Conservation (phyloP, 1,140 invertebrate species). For the Heterodera carotae region DNA sequence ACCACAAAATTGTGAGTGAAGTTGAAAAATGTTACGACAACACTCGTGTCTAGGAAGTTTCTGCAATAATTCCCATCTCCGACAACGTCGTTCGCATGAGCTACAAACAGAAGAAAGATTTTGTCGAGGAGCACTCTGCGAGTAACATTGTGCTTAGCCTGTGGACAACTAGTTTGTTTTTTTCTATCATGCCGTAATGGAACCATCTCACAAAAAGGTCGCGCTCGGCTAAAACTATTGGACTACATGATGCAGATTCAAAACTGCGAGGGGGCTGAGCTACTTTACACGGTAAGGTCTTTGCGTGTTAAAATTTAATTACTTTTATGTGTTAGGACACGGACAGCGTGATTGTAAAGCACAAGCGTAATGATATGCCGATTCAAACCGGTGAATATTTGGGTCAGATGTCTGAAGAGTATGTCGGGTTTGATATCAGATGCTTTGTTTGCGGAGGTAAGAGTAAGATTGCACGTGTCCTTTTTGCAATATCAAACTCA, state of each 20-base stretch:
- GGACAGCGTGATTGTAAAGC: not conserved
- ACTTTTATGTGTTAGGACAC: not conserved
- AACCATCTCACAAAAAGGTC: no score
- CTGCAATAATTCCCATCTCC: not conserved
- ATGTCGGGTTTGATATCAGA: not conserved
- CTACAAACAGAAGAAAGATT: not conserved
- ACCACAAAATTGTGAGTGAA: not conserved
- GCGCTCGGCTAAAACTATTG: not conserved
- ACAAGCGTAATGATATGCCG: not conserved
- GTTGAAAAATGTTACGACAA: no score
- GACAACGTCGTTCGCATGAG: not conserved
- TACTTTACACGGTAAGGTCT: constrained; percentile 2
- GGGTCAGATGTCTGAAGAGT: constrained; percentile 1
- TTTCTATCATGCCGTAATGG: no score
- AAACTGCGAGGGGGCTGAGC: not conserved
- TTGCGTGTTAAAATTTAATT: no score
- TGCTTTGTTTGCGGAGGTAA: constrained; percentile 1
- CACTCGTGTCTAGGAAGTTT: not conserved
- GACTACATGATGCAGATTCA: not conserved
- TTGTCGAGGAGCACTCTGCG: not conserved
- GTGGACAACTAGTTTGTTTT: not conserved
- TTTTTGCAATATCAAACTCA: no score
- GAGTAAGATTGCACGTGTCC: no score
- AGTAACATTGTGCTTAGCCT: not conserved
- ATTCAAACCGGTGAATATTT: not conserved